These are phyloP conservation scores for Drosophila kepulauana DNA, from an alignment of 1,140 invertebrate species.

Conservation along the genomic window DNA sequence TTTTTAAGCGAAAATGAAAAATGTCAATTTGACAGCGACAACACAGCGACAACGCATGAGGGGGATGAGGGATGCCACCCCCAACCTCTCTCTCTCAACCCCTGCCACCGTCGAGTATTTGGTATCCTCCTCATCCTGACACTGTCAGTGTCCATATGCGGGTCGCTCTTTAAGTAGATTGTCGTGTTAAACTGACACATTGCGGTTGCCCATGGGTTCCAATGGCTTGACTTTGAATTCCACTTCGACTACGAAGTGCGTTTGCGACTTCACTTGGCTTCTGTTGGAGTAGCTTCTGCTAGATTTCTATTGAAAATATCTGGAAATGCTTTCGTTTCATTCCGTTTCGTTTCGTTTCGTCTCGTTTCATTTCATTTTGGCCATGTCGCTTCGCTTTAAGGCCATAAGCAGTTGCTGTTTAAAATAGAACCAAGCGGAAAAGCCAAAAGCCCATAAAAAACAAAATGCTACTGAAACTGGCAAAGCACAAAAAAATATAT, in stretches of 20 bases:
- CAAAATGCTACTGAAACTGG: constrained; percentile 14
- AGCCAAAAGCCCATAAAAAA: constrained; percentile 75
- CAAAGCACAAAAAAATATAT: not conserved
- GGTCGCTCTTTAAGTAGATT: constrained; percentile 64
- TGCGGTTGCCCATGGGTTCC: constrained; percentile 44
- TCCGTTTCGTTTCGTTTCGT: constrained; percentile 35
- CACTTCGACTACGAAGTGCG: too few species aligned
- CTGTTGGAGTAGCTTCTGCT: constrained; percentile 1
- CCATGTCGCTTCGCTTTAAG: constrained; percentile 38
- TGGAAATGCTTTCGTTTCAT: constrained; percentile 39
- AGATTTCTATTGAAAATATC: constrained; percentile 44
- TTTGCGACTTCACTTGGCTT: not conserved
- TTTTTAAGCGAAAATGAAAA: constrained; percentile 69
- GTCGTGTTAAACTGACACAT: constrained; percentile 62
- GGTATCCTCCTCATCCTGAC: not conserved
- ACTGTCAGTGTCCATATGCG: constrained; percentile 21
- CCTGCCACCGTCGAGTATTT: not conserved
- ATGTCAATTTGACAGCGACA: constrained; percentile 70
- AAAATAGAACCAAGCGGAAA: constrained; percentile 78
- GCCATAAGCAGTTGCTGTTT: constrained; percentile 40
- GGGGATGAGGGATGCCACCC: constrained; percentile 17
- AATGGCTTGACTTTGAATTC: not conserved
- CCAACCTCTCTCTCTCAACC: not conserved
- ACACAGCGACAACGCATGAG: constrained; percentile 40
- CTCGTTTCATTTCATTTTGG: constrained; percentile 42